phyloP scores from a whole-genome alignment of 92 coral and sea anemone genomes.

The Heteractis magnifica region DNA sequence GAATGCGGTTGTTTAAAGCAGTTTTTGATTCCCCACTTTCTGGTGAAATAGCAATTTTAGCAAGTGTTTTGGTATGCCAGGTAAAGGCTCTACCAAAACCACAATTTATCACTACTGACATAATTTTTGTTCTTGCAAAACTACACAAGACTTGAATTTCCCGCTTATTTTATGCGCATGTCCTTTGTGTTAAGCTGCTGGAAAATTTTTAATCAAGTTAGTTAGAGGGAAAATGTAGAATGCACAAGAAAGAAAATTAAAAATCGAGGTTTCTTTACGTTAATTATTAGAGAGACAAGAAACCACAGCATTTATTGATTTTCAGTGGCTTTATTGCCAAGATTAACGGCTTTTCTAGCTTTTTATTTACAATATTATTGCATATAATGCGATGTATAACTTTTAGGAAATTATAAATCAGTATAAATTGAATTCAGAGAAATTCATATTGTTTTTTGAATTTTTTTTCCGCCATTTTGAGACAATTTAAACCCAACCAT shows the following conservation, averaged over 20 bases:
- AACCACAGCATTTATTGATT: not conserved
- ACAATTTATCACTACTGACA: constrained; percentile 17
- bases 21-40: constrained; percentile 13
- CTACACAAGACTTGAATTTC: not conserved
- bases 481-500: not conserved
- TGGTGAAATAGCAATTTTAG: not conserved
- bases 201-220: not conserved
- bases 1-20: not conserved
- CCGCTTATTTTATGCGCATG: constrained; percentile 19
- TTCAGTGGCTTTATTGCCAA: not conserved
- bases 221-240: not conserved
- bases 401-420: not conserved
- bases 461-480: constrained; percentile 14
- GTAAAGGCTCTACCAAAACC: constrained; percentile 27
- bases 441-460: not conserved
- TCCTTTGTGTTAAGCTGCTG: not conserved
- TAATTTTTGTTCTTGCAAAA: not conserved
- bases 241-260: not conserved
- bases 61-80: constrained; percentile 31
- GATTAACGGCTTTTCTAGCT: not conserved
- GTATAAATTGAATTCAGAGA: not conserved
- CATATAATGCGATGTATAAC: not conserved
- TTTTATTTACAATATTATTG: not conserved
- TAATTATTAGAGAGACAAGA: not conserved
- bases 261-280: not conserved